These are phyloP conservation scores for Rosalia funebris DNA, from an alignment of 2,888 invertebrate species.

Conservation along the genomic window DNA sequence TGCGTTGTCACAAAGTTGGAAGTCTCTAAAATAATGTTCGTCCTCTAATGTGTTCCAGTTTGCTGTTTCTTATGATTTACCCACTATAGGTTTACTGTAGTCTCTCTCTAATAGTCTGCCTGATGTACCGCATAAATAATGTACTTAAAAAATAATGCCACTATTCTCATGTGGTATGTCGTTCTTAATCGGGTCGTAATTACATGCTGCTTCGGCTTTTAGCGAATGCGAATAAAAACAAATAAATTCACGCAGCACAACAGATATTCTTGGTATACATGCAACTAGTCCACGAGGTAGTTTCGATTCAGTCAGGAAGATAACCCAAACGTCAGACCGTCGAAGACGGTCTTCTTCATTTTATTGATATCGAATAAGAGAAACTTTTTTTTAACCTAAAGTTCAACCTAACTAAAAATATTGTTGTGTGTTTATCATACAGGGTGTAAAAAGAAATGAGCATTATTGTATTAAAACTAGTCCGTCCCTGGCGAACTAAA, in stretches of 20 bases:
- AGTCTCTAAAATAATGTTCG: constrained; percentile 50
- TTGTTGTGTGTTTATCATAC: too few species aligned
- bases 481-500: too few species aligned
- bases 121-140: constrained; percentile 14
- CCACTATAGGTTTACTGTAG: constrained; percentile 30
- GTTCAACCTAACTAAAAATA: too few species aligned
- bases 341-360: too few species aligned
- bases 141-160: neutral
- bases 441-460: too few species aligned
- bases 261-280: neutral
- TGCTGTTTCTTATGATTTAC: constrained; percentile 44
- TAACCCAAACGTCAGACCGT: neutral
- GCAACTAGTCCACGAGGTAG: neutral
- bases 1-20: constrained; percentile 52
- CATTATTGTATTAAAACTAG: too few species aligned
- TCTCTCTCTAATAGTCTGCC: constrained; percentile 9
- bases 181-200: neutral
- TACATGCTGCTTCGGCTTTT: too few species aligned
- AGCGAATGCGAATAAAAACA: too few species aligned
- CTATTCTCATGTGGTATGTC: neutral
- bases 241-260: too few species aligned
- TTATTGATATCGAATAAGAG: too few species aligned
- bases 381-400: too few species aligned
- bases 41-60: constrained; percentile 49
- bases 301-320: neutral